A percentile compares a stretch with the other conserved stretches of the same genome.
These are phyloP conservation scores for Acanthosepion esculentum DNA, from an alignment of 2,888 invertebrate genomes.

Conservation along the genomic window DNA sequence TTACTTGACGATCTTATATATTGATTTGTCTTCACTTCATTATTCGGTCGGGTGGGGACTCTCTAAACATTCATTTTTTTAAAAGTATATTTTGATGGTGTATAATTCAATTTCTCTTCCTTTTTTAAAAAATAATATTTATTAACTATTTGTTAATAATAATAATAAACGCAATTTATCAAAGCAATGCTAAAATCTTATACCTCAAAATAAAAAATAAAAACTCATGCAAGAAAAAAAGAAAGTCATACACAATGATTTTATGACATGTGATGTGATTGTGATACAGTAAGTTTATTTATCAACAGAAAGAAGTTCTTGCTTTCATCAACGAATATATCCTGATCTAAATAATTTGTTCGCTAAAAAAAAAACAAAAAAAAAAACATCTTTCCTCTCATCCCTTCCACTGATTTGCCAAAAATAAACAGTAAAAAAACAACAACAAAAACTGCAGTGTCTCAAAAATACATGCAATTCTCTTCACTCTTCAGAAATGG, in stretches of 20 bases:
- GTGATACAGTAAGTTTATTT: not conserved
- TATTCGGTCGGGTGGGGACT: not conserved
- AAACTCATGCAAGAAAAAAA: too few species aligned
- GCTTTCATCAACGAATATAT: not conserved
- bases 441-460: not conserved
- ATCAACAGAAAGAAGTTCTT: not conserved
- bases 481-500: not conserved
- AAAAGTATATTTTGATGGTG: not conserved
- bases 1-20: too few species aligned
- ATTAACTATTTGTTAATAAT: too few species aligned
- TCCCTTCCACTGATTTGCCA: not conserved
- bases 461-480: not conserved
- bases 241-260: not conserved
- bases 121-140: not conserved
- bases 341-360: not conserved
- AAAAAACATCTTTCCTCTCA: not conserved
- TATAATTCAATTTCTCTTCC: not conserved
- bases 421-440: not conserved
- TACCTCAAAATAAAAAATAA: too few species aligned
- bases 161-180: not conserved
- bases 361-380: not conserved
- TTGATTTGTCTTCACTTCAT: not conserved
- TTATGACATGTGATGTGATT: not conserved
- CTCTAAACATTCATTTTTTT: too few species aligned
- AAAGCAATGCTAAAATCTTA: too few species aligned